Percentiles rank a stretch among this genome's conserved stretches.
Evolutionary conservation across 1,140 invertebrate genomes (phyloP).

Genomic region (Belonocnema kinseyi): DNA sequence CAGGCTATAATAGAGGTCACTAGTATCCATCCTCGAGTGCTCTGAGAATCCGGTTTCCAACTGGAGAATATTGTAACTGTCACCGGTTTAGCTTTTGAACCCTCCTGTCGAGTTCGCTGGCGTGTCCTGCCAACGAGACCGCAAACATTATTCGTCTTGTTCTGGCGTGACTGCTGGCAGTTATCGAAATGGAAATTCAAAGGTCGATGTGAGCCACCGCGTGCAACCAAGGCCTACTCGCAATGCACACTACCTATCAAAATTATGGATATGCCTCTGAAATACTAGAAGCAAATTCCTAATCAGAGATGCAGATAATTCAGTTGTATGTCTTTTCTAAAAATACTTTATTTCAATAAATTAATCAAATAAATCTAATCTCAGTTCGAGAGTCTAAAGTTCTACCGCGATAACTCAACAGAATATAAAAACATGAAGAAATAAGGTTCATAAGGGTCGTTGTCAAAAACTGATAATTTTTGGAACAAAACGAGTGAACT

Average conservation of each 20-base stretch:
- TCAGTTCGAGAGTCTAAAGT: too few relatives aligned
- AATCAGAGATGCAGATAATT: too few relatives aligned
- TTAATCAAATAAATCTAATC: too few relatives aligned
- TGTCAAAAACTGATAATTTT: too few relatives aligned
- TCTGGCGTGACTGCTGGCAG: constrained; percentile 55
- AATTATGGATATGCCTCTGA: not conserved
- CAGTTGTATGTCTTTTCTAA: too few relatives aligned
- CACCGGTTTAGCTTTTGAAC: constrained; percentile 53
- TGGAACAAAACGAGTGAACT: too few relatives aligned
- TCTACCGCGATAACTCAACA: too few relatives aligned
- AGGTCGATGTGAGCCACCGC: constrained; percentile 23
- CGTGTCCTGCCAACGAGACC: constrained; percentile 44
- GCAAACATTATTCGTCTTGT: constrained; percentile 62
- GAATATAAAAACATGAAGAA: too few relatives aligned
- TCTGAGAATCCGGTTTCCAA: constrained; percentile 60
- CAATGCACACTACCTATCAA: not conserved
- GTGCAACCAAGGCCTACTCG: not conserved
- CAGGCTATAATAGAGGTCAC: constrained; percentile 57
- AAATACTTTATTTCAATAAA: too few relatives aligned
- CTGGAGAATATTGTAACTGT: constrained; percentile 61
- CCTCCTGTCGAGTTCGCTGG: constrained; percentile 46
- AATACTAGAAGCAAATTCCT: too few relatives aligned
- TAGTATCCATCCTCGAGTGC: constrained; percentile 58
- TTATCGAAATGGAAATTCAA: constrained; percentile 52
- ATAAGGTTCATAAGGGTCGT: too few relatives aligned